phyloP scores from a whole-genome alignment of 2,113 vertebrate genomes.

The Salvator merianae region DNA sequence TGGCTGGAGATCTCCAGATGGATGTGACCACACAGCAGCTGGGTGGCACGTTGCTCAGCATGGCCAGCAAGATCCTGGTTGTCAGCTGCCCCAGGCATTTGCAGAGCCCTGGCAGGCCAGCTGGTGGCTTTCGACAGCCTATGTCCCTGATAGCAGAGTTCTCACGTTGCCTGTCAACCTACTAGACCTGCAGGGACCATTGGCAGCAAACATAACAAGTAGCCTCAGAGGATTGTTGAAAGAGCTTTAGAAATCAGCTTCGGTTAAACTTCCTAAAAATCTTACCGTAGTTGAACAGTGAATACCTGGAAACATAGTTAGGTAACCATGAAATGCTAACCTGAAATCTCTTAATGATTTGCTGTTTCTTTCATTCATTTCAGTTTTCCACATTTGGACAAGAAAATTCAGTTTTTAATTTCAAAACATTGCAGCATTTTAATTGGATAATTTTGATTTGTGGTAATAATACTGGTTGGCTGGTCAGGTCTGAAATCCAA shows the following conservation, averaged over 20 bases:
- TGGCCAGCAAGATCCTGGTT: conserved; percentile 82
- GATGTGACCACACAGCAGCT: conserved; percentile 90
- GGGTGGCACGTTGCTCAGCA: conserved; percentile 87
- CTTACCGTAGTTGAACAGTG: conserved; percentile 52
- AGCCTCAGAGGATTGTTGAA: conserved; percentile 74
- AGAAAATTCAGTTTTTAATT: background rate
- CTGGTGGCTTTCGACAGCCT: conserved; percentile 87
- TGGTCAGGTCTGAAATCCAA: background rate
- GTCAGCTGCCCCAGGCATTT: conserved; percentile 85
- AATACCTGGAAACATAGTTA: background rate
- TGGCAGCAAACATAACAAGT: conserved; percentile 75
- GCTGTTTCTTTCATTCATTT: background rate
- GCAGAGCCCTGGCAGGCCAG: conserved; percentile 83
- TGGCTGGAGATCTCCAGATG: conserved; percentile 87
- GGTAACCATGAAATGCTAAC: background rate
- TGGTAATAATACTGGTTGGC: background rate
- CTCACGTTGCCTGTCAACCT: conserved; percentile 83
- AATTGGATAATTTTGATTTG: background rate
- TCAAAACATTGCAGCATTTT: background rate
- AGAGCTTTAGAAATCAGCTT: conserved; percentile 71
- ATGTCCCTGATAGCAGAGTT: conserved; percentile 77
- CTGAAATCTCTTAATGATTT: background rate
- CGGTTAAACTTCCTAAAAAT: conserved; percentile 54
- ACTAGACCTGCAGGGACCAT: conserved; percentile 78
- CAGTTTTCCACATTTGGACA: background rate